Percentiles rank a stretch among this genome's conserved stretches.
Conservation (phyloP, 2,113 vertebrate genomes). For the Pteropus alecto region DNA sequence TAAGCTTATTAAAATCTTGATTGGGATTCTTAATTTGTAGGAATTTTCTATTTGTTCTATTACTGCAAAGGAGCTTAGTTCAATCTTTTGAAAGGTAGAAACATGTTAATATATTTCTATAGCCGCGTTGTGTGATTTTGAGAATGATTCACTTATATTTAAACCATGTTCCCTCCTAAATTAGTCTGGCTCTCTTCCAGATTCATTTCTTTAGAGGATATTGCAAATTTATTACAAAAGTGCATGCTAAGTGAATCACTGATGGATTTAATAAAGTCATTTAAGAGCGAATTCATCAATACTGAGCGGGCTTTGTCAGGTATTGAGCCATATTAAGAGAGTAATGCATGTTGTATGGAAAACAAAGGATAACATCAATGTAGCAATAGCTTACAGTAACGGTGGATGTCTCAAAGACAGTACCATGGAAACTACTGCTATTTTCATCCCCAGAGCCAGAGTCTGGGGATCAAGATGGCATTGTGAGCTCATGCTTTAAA, state of each 20-base stretch:
- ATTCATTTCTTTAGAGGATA: conserved; percentile 46
- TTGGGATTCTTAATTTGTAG: not conserved
- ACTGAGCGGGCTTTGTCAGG: not conserved
- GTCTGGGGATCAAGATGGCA: not conserved
- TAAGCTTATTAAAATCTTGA: not conserved
- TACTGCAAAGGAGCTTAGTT: conserved; percentile 31
- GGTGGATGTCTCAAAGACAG: not conserved
- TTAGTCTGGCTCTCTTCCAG: conserved; percentile 63
- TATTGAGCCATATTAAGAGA: not conserved
- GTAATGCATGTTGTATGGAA: not conserved
- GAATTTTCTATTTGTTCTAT: conserved; percentile 27
- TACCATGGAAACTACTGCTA: not conserved
- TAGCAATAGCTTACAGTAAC: not conserved
- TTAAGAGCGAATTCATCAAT: conserved; percentile 30
- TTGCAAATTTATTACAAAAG: conserved; percentile 61
- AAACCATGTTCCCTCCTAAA: conserved; percentile 48
- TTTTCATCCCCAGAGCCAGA: not conserved
- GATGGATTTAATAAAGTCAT: conserved; percentile 53
- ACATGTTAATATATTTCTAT: conserved; percentile 18
- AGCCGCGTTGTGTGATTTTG: conserved; percentile 1
- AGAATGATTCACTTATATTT: conserved; percentile 50
- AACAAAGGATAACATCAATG: not conserved
- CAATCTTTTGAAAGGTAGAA: not conserved
- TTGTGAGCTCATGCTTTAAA: not conserved
- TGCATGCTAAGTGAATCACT: conserved; percentile 43